Evolutionary conservation across 2,888 invertebrate species (phyloP).

Genomic region (Morinoia aosen): DNA sequence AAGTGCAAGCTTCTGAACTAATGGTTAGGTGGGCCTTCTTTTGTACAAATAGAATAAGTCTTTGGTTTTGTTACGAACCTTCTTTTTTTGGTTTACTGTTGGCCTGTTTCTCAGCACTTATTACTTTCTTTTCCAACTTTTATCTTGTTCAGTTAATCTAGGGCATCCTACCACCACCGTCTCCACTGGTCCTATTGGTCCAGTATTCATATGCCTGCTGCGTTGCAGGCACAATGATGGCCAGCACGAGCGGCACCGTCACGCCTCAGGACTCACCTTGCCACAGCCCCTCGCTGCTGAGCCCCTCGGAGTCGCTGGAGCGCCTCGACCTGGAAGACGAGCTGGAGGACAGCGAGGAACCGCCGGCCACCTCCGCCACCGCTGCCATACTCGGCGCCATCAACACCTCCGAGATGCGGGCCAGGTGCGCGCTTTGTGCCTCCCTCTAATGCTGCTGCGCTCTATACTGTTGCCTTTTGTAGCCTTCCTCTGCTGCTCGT

Average conservation of each 20-base stretch:
- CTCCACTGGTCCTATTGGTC: too few relatives aligned
- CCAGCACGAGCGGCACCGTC: slow-evolving; percentile 32
- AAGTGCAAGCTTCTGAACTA: too few relatives aligned
- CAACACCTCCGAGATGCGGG: slow-evolving; percentile 32
- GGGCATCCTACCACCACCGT: too few relatives aligned
- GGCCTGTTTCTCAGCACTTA: too few relatives aligned
- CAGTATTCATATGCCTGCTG: too few relatives aligned
- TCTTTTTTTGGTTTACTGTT: too few relatives aligned
- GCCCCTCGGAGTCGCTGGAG: slow-evolving; percentile 9
- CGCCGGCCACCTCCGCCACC: background rate
- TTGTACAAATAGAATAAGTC: too few relatives aligned
- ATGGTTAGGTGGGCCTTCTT: too few relatives aligned
- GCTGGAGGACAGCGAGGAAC: background rate
- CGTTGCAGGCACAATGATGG: slow-evolving; percentile 34
- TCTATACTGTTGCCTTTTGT: background rate
- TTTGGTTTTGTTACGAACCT: too few relatives aligned
- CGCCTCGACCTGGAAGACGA: slow-evolving; percentile 33
- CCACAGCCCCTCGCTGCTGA: background rate
- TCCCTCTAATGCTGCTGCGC: background rate
- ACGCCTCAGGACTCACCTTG: slow-evolving; percentile 16
- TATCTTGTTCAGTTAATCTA: too few relatives aligned
- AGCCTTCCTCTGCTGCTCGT: too few relatives aligned
- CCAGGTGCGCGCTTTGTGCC: background rate
- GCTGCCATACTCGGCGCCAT: slow-evolving; percentile 49
- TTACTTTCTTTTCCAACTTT: too few relatives aligned